Percentiles rank a stretch among this genome's conserved stretches.
Conservation (phyloP, 1,140 invertebrate genomes). For the Drosophila bocqueti region DNA sequence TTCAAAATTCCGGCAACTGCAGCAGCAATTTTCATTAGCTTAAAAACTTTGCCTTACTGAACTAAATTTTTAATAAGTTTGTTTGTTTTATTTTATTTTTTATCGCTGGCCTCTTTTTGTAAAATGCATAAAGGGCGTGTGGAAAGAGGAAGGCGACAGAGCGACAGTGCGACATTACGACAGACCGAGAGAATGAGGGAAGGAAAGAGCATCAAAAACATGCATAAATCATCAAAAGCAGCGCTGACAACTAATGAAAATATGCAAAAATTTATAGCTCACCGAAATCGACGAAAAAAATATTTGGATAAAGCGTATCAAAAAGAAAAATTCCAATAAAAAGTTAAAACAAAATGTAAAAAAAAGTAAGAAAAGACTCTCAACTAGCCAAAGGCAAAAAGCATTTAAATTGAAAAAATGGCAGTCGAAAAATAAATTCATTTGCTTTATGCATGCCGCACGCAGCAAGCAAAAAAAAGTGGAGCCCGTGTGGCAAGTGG, state of each 20-base stretch:
- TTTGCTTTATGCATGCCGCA: slow-evolving; percentile 72
- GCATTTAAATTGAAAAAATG: slow-evolving; percentile 77
- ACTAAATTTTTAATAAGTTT: slow-evolving; percentile 78
- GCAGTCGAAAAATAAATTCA: slow-evolving; percentile 71
- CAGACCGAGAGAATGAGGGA: slow-evolving; percentile 1
- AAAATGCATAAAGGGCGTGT: slow-evolving; percentile 45
- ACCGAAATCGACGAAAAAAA: slow-evolving; percentile 53
- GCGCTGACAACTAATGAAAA: slow-evolving; percentile 81
- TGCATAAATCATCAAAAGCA: slow-evolving; percentile 83
- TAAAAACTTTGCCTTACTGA: slow-evolving; percentile 69
- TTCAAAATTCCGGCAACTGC: slow-evolving; percentile 39
- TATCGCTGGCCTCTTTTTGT: slow-evolving; percentile 11
- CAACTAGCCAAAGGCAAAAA: slow-evolving; percentile 47
- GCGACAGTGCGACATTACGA: background rate
- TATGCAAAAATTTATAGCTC: slow-evolving; percentile 80
- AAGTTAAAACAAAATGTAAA: slow-evolving; percentile 32
- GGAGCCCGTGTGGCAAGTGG: slow-evolving; percentile 44
- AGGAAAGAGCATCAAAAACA: slow-evolving; percentile 69
- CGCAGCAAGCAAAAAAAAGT: slow-evolving; percentile 33
- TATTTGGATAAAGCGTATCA: slow-evolving; percentile 38
- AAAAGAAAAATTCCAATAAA: slow-evolving; percentile 30
- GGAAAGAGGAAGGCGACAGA: slow-evolving; percentile 2
- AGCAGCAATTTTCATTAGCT: slow-evolving; percentile 68
- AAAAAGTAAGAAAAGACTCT: slow-evolving; percentile 11
- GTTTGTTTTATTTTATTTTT: slow-evolving; percentile 51